Percentiles rank a stretch among this genome's conserved stretches.
These are phyloP conservation scores for Mesoligia furuncula DNA, from an alignment of 2,888 invertebrate species.

Conservation along the genomic window DNA sequence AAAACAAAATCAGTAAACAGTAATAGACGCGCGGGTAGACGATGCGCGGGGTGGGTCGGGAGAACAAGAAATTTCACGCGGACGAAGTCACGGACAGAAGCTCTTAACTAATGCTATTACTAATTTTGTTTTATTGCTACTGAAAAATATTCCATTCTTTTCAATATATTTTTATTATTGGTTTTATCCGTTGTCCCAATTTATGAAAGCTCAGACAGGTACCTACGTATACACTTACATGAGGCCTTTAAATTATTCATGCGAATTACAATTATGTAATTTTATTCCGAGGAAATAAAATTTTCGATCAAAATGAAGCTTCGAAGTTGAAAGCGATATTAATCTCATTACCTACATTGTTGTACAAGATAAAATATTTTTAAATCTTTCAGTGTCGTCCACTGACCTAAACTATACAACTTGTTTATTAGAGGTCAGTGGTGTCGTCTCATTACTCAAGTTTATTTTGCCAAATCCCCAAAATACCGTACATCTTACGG, in stretches of 20 bases:
- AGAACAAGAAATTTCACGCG: too few species aligned
- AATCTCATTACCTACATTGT: constrained; percentile 23
- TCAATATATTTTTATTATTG: background rate
- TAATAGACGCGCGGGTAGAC: background rate
- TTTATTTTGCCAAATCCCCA: background rate
- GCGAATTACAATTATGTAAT: constrained; percentile 25
- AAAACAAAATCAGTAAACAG: background rate
- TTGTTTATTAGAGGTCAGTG: too few species aligned
- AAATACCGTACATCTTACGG: too few species aligned
- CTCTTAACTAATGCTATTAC: background rate
- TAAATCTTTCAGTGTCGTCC: background rate
- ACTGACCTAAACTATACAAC: too few species aligned
- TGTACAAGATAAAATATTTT: constrained; percentile 1
- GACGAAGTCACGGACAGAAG: background rate
- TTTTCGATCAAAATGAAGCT: constrained; percentile 6
- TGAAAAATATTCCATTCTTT: too few species aligned
- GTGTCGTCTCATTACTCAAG: background rate
- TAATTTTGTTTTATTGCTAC: too few species aligned
- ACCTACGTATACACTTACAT: constrained; percentile 16
- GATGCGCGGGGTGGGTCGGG: background rate
- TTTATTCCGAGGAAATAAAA: constrained; percentile 6
- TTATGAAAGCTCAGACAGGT: constrained; percentile 18
- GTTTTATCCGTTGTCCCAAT: constrained; percentile 3
- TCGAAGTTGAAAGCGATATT: constrained; percentile 10
- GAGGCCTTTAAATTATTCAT: constrained; percentile 29